These are phyloP conservation scores for Xylocopa sonorina DNA, from an alignment of 1,140 invertebrate genomes.

Conservation along the genomic window DNA sequence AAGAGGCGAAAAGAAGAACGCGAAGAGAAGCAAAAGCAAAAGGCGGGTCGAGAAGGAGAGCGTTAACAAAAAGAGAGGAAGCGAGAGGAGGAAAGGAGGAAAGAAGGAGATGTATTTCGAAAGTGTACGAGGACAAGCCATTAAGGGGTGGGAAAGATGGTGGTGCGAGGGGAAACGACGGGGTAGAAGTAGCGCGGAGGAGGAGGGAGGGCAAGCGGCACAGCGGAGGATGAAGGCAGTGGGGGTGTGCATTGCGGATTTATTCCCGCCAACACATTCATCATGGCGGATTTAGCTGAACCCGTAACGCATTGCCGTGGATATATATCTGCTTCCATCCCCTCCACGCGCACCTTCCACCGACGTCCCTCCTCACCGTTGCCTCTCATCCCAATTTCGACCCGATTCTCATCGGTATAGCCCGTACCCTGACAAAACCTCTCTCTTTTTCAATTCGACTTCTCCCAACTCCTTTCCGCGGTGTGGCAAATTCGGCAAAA, in stretches of 20 bases:
- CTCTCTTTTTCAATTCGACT: slow-evolving; percentile 78
- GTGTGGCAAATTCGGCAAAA: slow-evolving; percentile 55
- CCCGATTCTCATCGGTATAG: slow-evolving; percentile 64
- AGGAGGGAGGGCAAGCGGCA: slow-evolving; percentile 60
- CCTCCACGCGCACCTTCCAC: slow-evolving; percentile 52
- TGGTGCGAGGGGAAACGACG: slow-evolving; percentile 53
- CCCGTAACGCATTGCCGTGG: slow-evolving; percentile 82
- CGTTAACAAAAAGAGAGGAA: slow-evolving; percentile 35
- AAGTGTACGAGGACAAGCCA: slow-evolving; percentile 61
- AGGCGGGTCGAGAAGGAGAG: slow-evolving; percentile 8
- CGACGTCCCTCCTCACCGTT: slow-evolving; percentile 9
- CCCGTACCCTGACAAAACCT: slow-evolving; percentile 69
- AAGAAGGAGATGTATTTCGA: slow-evolving; percentile 45
- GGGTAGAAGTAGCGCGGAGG: slow-evolving; percentile 60
- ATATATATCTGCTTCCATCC: slow-evolving; percentile 81
- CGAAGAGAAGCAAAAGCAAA: slow-evolving; percentile 35
- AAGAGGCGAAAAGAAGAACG: background rate
- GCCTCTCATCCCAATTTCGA: slow-evolving; percentile 54
- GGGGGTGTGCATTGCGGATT: slow-evolving; percentile 83
- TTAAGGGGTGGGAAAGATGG: slow-evolving; percentile 63
- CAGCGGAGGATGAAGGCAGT: slow-evolving; percentile 67
- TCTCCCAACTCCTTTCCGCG: slow-evolving; percentile 70
- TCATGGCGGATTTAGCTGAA: slow-evolving; percentile 83
- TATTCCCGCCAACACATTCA: slow-evolving; percentile 83
- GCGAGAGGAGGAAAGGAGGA: background rate